phyloP scores from a whole-genome alignment of 1,140 invertebrate species.

The Orius laevigatus region DNA sequence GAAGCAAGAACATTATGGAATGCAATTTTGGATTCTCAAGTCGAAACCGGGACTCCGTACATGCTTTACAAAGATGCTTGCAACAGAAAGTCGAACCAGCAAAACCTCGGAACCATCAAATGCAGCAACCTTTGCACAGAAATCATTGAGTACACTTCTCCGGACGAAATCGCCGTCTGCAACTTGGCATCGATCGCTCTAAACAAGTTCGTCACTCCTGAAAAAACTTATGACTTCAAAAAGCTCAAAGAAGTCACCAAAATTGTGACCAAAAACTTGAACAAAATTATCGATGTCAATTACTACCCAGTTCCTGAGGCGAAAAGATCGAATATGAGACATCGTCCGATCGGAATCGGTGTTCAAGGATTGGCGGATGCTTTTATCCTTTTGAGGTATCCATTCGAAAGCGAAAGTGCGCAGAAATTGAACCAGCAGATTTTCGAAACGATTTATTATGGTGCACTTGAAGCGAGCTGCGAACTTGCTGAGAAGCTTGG shows the following conservation, averaged over 20 bases:
- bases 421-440: conserved; percentile 83
- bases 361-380: conserved; percentile 94
- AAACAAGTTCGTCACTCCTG: conserved; percentile 79
- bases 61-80: conserved; percentile 98
- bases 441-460: conserved; percentile 97
- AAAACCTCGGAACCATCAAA: conserved; percentile 97
- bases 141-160: conserved; percentile 83
- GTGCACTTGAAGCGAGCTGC: conserved; percentile 90
- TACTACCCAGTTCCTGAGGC: conserved; percentile 86
- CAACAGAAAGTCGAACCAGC: conserved; percentile 94
- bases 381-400: conserved; percentile 85
- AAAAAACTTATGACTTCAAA: conserved; percentile 71
- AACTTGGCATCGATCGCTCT: conserved; percentile 97
- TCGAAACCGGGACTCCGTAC: conserved; percentile 96
- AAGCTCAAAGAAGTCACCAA: conserved; percentile 81
- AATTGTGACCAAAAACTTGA: conserved; percentile 80
- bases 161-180: conserved; percentile 69
- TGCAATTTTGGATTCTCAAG: conserved; percentile 87
- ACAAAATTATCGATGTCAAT: conserved; percentile 96
- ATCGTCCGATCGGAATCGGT: conserved; percentile 93
- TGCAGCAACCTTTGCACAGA: conserved; percentile 97
- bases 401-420: conserved; percentile 80
- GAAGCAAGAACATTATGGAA: conserved; percentile 84
- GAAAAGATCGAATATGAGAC: conserved; percentile 69
- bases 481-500: conserved; percentile 80